These are phyloP conservation scores for Drosophila ercepeae DNA, from an alignment of 1,140 invertebrate species.

Conservation along the genomic window DNA sequence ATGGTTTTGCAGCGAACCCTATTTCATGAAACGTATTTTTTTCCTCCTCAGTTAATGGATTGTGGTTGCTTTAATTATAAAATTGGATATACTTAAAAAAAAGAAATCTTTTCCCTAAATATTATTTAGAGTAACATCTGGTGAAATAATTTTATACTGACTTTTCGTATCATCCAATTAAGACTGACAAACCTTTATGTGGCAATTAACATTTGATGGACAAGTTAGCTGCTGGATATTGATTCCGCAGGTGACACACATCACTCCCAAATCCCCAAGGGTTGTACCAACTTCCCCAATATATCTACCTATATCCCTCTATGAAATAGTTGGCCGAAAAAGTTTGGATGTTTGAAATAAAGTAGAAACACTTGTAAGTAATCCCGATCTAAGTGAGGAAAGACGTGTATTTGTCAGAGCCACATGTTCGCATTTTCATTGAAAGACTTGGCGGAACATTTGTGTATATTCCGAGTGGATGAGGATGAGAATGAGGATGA, in stretches of 20 bases:
- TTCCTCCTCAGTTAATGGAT: conserved; percentile 4
- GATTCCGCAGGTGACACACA: conserved; percentile 40
- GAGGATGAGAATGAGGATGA: not conserved
- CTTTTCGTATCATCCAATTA: conserved; percentile 17
- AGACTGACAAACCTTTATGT: conserved; percentile 30
- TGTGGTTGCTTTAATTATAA: not conserved
- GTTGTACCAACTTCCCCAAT: not conserved
- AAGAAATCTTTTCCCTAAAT: not conserved
- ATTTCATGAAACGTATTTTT: conserved; percentile 29
- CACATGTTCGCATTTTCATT: conserved; percentile 50
- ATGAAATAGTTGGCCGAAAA: conserved; percentile 5
- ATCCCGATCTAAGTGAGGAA: conserved; percentile 32
- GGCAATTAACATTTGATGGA: conserved; percentile 37
- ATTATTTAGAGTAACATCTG: conserved; percentile 20
- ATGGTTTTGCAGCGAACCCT: conserved; percentile 23
- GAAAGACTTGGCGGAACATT: conserved; percentile 37
- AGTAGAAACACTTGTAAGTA: conserved; percentile 51
- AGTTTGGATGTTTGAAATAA: conserved; percentile 9
- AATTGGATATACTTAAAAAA: not conserved
- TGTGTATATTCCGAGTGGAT: conserved; percentile 30
- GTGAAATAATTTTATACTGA: not conserved
- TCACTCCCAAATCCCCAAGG: conserved; percentile 27
- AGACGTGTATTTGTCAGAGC: conserved; percentile 47
- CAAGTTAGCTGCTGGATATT: conserved; percentile 9
- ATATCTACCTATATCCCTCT: conserved; percentile 20